phyloP scores from a whole-genome alignment of 2,113 vertebrate species.

The Ellobius talpinus region DNA sequence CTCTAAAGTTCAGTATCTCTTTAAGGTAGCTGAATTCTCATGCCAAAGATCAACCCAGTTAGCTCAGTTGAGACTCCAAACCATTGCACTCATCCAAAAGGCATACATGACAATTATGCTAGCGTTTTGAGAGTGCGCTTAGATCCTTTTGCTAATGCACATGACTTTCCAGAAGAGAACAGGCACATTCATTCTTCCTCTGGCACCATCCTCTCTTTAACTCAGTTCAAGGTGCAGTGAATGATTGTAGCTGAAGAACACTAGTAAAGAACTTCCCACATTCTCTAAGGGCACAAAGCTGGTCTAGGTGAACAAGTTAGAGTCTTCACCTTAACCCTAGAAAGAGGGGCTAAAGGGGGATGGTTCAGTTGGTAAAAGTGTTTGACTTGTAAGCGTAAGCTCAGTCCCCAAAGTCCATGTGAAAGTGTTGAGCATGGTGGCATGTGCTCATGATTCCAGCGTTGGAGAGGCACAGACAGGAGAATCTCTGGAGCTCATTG shows the following conservation, averaged over 20 bases:
- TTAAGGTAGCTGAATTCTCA: not conserved
- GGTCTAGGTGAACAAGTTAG: not conserved
- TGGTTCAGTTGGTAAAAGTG: not conserved
- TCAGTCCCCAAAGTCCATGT: not conserved
- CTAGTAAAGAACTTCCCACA: not conserved
- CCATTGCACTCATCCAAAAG: not conserved
- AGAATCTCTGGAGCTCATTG: not conserved
- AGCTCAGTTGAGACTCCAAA: not conserved
- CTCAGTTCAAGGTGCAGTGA: not conserved
- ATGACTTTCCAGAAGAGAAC: not conserved
- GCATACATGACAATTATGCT: not conserved
- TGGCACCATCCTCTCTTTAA: not conserved
- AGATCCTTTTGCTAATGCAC: not conserved
- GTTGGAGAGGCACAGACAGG: not conserved
- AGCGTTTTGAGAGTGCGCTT: not conserved
- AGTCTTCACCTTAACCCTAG: slow-evolving; percentile 42
- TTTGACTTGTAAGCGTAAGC: not conserved
- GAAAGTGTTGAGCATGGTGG: not conserved
- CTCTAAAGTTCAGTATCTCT: not conserved
- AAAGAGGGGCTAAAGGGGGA: not conserved
- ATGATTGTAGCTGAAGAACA: not conserved
- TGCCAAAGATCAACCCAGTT: not conserved
- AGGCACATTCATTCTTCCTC: not conserved
- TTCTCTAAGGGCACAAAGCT: slow-evolving; percentile 20
- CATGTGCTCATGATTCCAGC: not conserved